These are phyloP conservation scores for Clepsis dumicolana DNA, from an alignment of 2,888 invertebrate genomes.

Conservation along the genomic window DNA sequence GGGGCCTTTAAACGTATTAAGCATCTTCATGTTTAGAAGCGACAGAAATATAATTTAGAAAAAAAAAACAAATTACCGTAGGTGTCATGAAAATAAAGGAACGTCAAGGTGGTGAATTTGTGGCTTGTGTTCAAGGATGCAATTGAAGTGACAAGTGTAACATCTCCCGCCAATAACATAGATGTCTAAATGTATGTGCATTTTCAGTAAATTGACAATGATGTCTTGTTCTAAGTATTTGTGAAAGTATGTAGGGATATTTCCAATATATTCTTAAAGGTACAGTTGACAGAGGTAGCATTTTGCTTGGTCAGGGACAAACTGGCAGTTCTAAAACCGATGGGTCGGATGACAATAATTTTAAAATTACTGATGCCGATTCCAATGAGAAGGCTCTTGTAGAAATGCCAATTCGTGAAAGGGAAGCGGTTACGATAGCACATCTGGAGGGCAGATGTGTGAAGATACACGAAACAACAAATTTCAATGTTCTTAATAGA, in stretches of 20 bases:
- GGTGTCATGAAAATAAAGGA: background rate
- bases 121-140: slow-evolving; percentile 6
- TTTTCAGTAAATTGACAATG: slow-evolving; percentile 18
- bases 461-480: slow-evolving; percentile 84
- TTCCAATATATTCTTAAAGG: slow-evolving; percentile 55
- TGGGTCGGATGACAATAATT: background rate
- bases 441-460: slow-evolving; percentile 84
- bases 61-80: slow-evolving; percentile 1
- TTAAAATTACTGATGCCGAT: slow-evolving; percentile 3
- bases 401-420: slow-evolving; percentile 81
- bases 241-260: slow-evolving; percentile 33
- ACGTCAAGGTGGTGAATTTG: background rate
- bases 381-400: slow-evolving; percentile 3
- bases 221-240: slow-evolving; percentile 22
- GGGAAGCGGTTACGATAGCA: slow-evolving; percentile 77
- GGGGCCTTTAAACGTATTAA: slow-evolving; percentile 56
- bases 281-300: slow-evolving; percentile 69
- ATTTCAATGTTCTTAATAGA: slow-evolving; percentile 78
- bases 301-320: slow-evolving; percentile 65
- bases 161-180: background rate
- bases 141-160: background rate
- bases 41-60: background rate
- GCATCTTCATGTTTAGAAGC: slow-evolving; percentile 30
- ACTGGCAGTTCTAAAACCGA: slow-evolving; percentile 71
- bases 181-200: slow-evolving; percentile 23